These are phyloP conservation scores for Salarias fasciatus DNA, from an alignment of 2,797 vertebrate species.

Conservation along the genomic window DNA sequence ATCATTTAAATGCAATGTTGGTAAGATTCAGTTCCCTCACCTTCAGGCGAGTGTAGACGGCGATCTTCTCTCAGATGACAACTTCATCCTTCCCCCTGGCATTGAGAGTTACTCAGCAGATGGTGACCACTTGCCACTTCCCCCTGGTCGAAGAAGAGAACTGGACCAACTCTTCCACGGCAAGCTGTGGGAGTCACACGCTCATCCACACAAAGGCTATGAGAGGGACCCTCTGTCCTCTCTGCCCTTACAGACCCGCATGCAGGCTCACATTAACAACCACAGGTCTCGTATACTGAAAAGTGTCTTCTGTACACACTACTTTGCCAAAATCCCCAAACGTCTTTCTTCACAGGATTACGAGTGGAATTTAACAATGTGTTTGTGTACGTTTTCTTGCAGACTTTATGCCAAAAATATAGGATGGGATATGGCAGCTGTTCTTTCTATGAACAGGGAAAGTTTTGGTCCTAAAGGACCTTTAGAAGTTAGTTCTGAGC, in stretches of 20 bases:
- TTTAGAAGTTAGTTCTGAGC: slow-evolving; percentile 79
- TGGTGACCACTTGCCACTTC: slow-evolving; percentile 84
- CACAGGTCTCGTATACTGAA: slow-evolving; percentile 80
- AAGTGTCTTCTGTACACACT: too few species aligned
- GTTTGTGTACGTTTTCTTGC: not conserved
- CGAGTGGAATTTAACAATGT: not conserved
- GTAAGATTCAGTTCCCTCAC: not conserved
- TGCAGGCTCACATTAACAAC: slow-evolving; percentile 81
- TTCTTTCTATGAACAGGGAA: slow-evolving; percentile 77
- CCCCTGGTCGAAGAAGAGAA: slow-evolving; percentile 71
- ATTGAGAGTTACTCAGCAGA: slow-evolving; percentile 81
- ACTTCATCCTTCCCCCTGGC: slow-evolving; percentile 76
- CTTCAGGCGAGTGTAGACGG: slow-evolving; percentile 35
- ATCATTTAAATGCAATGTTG: not conserved
- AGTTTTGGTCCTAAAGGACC: slow-evolving; percentile 81
- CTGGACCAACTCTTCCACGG: slow-evolving; percentile 81
- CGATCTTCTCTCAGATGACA: slow-evolving; percentile 72
- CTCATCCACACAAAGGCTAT: slow-evolving; percentile 31
- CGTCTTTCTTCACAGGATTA: too few species aligned
- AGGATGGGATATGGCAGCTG: slow-evolving; percentile 77
- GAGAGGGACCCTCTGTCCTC: slow-evolving; percentile 37
- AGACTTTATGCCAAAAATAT: slow-evolving; percentile 61
- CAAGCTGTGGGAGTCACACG: slow-evolving; percentile 55
- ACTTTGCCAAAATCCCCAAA: too few species aligned
- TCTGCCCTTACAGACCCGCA: slow-evolving; percentile 72